Evolutionary conservation across 2,113 vertebrate species (phyloP).

Genomic region (Rhinoderma darwinii): DNA sequence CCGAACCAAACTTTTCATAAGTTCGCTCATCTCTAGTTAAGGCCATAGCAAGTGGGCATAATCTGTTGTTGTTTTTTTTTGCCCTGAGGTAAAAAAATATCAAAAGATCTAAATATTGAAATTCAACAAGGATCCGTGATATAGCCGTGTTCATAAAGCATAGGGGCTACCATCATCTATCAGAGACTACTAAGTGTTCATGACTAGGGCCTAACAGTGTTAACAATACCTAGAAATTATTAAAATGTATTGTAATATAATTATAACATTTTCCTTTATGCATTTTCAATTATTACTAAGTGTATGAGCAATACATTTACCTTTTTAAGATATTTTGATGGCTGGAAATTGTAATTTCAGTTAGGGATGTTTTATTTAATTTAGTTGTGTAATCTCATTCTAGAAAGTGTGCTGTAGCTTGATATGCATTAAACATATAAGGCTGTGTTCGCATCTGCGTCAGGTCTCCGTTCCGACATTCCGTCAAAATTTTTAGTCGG

Average conservation of each 20-base stretch:
- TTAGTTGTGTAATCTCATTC: not conserved
- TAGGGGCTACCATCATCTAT: not conserved
- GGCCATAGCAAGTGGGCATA: too few species aligned
- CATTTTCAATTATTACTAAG: not conserved
- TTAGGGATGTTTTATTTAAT: constrained; percentile 28
- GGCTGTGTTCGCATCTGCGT: too few species aligned
- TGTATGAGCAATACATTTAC: not conserved
- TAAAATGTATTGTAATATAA: not conserved
- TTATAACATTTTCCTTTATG: not conserved
- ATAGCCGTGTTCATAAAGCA: not conserved
- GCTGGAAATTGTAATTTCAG: constrained; percentile 1
- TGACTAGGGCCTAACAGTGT: not conserved
- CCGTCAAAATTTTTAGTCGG: too few species aligned
- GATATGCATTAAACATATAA: not conserved
- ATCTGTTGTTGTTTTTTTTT: not conserved
- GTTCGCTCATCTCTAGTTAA: too few species aligned
- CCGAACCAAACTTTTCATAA: too few species aligned
- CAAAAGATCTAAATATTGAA: too few species aligned
- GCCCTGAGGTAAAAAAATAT: not conserved
- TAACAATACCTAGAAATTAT: not conserved
- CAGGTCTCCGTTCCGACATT: too few species aligned
- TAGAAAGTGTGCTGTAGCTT: constrained; percentile 2
- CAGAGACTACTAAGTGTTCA: not conserved
- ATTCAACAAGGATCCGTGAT: not conserved
- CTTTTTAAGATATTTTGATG: not conserved